Base-by-base conservation (phyloP, 2,113 vertebrate species). In the Hiodon alosoides region DNA sequence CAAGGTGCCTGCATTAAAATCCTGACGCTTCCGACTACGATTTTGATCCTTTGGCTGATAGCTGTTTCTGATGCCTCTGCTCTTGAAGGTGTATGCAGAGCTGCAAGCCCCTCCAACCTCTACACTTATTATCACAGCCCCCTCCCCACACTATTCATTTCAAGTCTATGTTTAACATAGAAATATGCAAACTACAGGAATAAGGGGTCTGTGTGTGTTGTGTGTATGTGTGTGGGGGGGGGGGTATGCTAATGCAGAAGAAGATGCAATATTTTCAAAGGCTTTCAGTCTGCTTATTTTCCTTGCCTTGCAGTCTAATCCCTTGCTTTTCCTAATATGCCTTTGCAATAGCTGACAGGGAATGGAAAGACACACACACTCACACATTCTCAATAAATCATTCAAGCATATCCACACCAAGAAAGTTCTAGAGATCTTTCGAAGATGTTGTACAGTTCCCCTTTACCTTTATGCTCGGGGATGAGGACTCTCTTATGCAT, bases 241-340 rank as follows among this genome's bases (percentile, higher is more conserved):
- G 76, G 58, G 72, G 76, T 79, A 80, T 80, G 81, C 13, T 81
- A 71, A 84, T 85, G 75, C 78, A 11, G 80, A 83, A 83, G 77
- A 84, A 79, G 58, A 71, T 74, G 67, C 51, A 31, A 54, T 31
- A 58, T 73, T 71, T 68, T 58, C 73, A 68, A 67, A 73, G 17
- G 67, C 67, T 65, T 70, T 70, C 57, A 13, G 17, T 53, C n/a
- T 59, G 55, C 64, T 73, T 50, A 51, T 65, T 52, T 72, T 73
- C 10, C 46, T 57, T 59, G 53, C 50, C 17, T 71, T 61, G 53
- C 13, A 10, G 69, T 72, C 61, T 77, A 72, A 77, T 76, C 75
- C 68, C 46, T 16, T 54, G 5, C 51, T 51, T 52, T 52, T 73
- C 14, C 50, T 48, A 31, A n/a, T 11, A 13, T 17, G 48, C n/a